These are phyloP conservation scores for Thermophis baileyi DNA, from an alignment of 2,113 vertebrate genomes.

Conservation along the genomic window DNA sequence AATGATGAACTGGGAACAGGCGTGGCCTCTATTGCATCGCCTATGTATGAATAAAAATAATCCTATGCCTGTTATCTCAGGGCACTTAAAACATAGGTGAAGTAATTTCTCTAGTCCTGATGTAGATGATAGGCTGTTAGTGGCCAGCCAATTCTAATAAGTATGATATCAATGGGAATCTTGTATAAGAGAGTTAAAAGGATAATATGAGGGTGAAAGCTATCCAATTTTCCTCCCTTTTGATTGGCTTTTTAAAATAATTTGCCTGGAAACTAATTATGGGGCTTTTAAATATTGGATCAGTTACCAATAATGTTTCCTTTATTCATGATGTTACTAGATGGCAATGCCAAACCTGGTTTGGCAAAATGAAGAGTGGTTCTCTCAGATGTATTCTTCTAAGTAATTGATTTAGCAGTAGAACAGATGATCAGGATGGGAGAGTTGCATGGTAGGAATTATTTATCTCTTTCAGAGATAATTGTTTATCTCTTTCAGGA, in stretches of 20 bases:
- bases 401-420: background rate
- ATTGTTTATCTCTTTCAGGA: background rate
- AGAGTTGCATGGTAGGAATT: background rate
- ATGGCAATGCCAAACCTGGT: background rate
- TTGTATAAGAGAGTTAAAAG: background rate
- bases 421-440: background rate
- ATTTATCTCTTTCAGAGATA: background rate
- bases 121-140: background rate
- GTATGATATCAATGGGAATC: background rate
- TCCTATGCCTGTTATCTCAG: background rate
- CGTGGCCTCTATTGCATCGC: background rate
- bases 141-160: background rate
- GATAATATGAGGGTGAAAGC: background rate
- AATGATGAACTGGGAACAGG: background rate
- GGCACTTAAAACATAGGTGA: background rate
- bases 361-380: background rate
- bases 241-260: background rate
- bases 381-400: background rate
- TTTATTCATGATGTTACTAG: background rate
- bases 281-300: background rate
- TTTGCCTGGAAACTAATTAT: background rate
- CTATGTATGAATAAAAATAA: background rate
- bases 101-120: background rate
- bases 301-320: background rate
- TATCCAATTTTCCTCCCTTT: background rate